Evolutionary conservation across 2,113 vertebrate species (phyloP), one percentile per base, ranked within the genome.

Genomic region (Nothoprocta pentlandii): DNA sequence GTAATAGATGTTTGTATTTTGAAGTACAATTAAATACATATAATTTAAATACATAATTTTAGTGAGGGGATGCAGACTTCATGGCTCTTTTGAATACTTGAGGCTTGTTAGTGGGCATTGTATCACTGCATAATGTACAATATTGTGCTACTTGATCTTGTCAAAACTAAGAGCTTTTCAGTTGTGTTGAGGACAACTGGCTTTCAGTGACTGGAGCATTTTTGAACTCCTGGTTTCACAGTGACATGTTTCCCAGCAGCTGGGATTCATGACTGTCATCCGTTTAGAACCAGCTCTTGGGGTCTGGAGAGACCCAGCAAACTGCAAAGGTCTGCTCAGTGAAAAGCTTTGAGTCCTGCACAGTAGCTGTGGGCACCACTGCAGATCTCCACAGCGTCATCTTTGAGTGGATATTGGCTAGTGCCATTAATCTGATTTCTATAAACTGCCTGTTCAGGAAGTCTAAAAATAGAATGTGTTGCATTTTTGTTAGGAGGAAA

Each of bases 291-390:
- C 59, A 66, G n/a, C 75, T 49, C 26, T 44, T 23, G 1, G 4
- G 26, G 10, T 51, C 80, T 47, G 51, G 56, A n/a, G 73, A 73
- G 73, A 53, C n/a, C 19, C 1, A 4, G 7, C 1, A 1, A 9
- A 26, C 46, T 54, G 58, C 28, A 47, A 77, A 76, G 7, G 15
- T 7, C 16, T 51, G 20, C 30, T 42, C 41, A 10, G 32, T 46
- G 69, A 75, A 25, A 46, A 87, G 26, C 13, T 87, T 51, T 25
- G 21, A 51, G 19, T 28, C 28, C 62, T 49, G 51, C 7, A 32
- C 0, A 3, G 47, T 20, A 66, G 32, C 56, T 11, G n/a, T 28
- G 68, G 53, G 25, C 25, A 46, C 23, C 0, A 0, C 82, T 64
- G 82, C 74, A 34, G 10, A 82, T 79, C n/a, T 74, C 39, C 25